These are phyloP conservation scores for Salpingus planirostris DNA, from an alignment of 2,888 invertebrate species.

Conservation along the genomic window DNA sequence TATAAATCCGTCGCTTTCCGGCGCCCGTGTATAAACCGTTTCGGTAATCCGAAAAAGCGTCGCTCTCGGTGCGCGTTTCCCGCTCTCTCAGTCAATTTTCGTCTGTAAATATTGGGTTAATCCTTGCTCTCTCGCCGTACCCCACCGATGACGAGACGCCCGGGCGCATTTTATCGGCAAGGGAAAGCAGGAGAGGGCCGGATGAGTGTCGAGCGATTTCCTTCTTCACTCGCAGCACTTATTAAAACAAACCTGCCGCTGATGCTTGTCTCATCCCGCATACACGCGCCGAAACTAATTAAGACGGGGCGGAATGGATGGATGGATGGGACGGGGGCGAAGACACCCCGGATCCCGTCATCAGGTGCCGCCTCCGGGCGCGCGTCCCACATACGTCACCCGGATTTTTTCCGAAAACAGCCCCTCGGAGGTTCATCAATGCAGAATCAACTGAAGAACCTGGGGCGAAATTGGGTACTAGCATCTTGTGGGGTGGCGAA, in stretches of 20 bases:
- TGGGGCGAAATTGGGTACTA: too few relatives aligned
- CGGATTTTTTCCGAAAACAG: too few relatives aligned
- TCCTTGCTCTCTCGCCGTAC: conserved; percentile 25
- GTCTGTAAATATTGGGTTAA: conserved; percentile 44
- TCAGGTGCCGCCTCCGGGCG: too few relatives aligned
- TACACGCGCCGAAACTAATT: conserved; percentile 33
- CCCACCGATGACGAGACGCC: too few relatives aligned
- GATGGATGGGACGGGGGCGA: too few relatives aligned
- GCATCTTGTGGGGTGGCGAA: too few relatives aligned
- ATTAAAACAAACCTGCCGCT: conserved; percentile 39
- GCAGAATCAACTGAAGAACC: too few relatives aligned
- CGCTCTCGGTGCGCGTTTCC: conserved; percentile 14
- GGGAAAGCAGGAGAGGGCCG: conserved; percentile 11
- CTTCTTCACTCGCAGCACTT: conserved; percentile 34
- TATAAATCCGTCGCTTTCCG: conserved; percentile 28
- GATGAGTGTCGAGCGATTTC: conserved; percentile 33
- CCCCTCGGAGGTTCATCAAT: too few relatives aligned
- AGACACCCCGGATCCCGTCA: too few relatives aligned
- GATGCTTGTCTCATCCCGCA: conserved; percentile 35
- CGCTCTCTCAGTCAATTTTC: conserved; percentile 40
- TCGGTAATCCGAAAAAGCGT: conserved; percentile 25
- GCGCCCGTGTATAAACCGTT: too few relatives aligned
- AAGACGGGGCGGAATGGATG: conserved; percentile 26
- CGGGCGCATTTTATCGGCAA: too few relatives aligned
- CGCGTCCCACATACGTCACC: too few relatives aligned